These are phyloP conservation scores for Salvator merianae DNA, from an alignment of 2,113 vertebrate genomes.

Conservation along the genomic window DNA sequence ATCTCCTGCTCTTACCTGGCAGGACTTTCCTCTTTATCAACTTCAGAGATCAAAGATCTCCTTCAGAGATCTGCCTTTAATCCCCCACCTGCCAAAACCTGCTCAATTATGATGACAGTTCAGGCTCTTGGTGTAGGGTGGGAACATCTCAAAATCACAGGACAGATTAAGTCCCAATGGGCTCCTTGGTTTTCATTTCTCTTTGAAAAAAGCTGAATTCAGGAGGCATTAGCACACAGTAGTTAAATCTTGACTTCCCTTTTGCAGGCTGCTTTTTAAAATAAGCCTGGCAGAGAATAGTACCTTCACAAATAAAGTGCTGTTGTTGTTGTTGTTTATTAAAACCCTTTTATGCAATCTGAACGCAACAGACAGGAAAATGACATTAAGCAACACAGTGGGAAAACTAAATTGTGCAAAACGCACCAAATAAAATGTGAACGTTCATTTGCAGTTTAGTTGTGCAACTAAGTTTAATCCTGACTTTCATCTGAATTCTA, in stretches of 20 bases:
- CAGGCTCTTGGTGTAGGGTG: background rate
- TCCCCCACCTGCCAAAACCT: background rate
- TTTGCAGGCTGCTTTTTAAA: background rate
- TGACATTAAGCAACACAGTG: background rate
- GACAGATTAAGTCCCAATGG: background rate
- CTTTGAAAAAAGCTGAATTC: background rate
- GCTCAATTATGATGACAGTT: no score
- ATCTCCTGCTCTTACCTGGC: background rate
- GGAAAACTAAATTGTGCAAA: no score
- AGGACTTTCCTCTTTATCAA: background rate
- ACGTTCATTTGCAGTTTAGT: no score
- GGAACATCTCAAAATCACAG: background rate
- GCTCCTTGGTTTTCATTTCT: background rate
- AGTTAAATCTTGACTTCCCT: background rate
- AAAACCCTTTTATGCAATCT: background rate
- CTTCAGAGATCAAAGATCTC: slow-evolving; percentile 1
- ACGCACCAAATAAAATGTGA: no score
- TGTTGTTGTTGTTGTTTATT: no score
- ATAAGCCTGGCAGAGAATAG: background rate
- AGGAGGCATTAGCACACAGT: background rate
- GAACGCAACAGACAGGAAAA: background rate
- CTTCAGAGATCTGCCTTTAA: background rate
- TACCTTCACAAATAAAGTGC: background rate
- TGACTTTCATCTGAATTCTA: background rate
- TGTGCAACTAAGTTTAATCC: background rate